These are phyloP conservation scores for Trypoxylon attenuatum DNA, from an alignment of 2,888 invertebrate species.

Conservation along the genomic window DNA sequence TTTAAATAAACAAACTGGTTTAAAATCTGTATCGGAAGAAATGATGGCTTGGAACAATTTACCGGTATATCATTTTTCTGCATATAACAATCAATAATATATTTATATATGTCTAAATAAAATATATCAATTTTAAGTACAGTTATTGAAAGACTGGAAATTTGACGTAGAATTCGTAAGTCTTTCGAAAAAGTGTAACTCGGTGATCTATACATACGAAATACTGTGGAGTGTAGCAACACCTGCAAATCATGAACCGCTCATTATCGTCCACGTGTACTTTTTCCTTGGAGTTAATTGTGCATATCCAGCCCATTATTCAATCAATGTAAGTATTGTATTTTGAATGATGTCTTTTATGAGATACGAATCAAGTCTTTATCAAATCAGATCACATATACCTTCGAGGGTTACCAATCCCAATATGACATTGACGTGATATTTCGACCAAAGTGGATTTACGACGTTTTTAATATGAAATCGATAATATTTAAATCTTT, in stretches of 20 bases:
- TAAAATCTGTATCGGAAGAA: slow-evolving; percentile 43
- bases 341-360: background rate
- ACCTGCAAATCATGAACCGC: slow-evolving; percentile 73
- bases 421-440: slow-evolving; percentile 61
- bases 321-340: slow-evolving; percentile 52
- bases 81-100: background rate
- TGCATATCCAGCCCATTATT: slow-evolving; percentile 31
- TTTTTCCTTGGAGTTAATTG: slow-evolving; percentile 68
- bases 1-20: slow-evolving; percentile 35
- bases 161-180: slow-evolving; percentile 49
- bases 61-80: too few relatives aligned
- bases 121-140: slow-evolving; percentile 8
- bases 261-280: slow-evolving; percentile 74
- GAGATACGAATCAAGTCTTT: too few relatives aligned
- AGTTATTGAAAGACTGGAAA: slow-evolving; percentile 59
- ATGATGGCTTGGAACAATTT: slow-evolving; percentile 59
- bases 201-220: slow-evolving; percentile 61
- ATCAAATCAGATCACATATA: slow-evolving; percentile 67
- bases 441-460: slow-evolving; percentile 72
- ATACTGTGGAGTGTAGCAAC: slow-evolving; percentile 74
- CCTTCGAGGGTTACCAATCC: slow-evolving; percentile 70
- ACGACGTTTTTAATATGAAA: slow-evolving; percentile 71
- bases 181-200: slow-evolving; percentile 21
- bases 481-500: slow-evolving; percentile 65
- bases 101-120: background rate